Evolutionary conservation across 1,140 invertebrate species (phyloP).

Genomic region (Cydia strobilella): DNA sequence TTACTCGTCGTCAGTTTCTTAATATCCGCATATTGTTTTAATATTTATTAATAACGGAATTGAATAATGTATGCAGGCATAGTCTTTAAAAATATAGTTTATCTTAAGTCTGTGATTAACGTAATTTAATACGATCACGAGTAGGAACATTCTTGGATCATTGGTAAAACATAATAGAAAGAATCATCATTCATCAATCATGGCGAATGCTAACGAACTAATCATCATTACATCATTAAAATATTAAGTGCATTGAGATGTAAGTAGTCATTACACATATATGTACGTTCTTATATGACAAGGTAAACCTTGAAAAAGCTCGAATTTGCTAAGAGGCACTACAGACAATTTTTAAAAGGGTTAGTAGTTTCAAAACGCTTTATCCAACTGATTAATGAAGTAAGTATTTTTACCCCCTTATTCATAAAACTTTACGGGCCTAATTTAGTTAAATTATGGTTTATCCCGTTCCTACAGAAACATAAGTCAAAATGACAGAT

Average conservation of each 20-base stretch:
- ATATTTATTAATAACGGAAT: neutral
- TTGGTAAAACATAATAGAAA: neutral
- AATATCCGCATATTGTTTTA: neutral
- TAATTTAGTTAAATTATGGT: too few species aligned
- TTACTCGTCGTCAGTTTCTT: neutral
- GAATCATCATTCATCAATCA: constrained; percentile 21
- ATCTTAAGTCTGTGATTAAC: neutral
- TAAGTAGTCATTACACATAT: neutral
- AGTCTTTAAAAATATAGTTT: neutral
- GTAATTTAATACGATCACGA: neutral
- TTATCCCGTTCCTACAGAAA: too few species aligned
- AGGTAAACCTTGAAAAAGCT: neutral
- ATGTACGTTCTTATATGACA: neutral
- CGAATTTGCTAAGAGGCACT: neutral
- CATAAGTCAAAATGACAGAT: too few species aligned
- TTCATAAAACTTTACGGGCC: too few species aligned
- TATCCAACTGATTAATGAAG: neutral
- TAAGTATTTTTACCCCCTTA: too few species aligned
- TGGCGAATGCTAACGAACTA: constrained; percentile 15
- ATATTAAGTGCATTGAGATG: constrained; percentile 17
- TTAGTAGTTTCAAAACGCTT: neutral
- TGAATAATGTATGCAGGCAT: too few species aligned
- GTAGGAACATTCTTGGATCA: constrained; percentile 1
- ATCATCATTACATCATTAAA: constrained; percentile 24
- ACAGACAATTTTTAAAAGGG: neutral